These are phyloP conservation scores for Andrena hattorfiana DNA, from an alignment of 2,888 invertebrate genomes.

Conservation along the genomic window DNA sequence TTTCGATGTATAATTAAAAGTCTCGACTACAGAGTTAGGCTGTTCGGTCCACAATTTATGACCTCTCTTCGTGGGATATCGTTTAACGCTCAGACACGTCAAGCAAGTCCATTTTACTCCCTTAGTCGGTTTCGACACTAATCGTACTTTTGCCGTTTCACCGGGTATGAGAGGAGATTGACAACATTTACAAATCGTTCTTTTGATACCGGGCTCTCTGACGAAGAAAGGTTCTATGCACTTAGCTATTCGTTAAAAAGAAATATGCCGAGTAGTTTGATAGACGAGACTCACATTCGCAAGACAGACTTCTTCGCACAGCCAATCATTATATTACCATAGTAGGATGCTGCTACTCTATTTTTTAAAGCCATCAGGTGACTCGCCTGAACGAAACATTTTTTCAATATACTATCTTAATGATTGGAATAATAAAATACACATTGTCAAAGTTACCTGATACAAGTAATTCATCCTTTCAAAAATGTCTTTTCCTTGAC, in stretches of 20 bases:
- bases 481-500: conserved; percentile 89
- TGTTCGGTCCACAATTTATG: conserved; percentile 87
- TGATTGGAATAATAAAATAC: neutral
- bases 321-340: conserved; percentile 86
- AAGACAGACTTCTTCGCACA: conserved; percentile 88
- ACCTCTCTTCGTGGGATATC: conserved; percentile 82
- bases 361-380: conserved; percentile 85
- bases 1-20: conserved; percentile 83
- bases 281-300: conserved; percentile 85
- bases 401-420: neutral
- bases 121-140: conserved; percentile 85
- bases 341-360: conserved; percentile 86
- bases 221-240: conserved; percentile 2
- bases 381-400: conserved; percentile 84
- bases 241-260: neutral
- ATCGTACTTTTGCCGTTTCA: conserved; percentile 86
- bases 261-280: neutral
- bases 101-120: conserved; percentile 86
- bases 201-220: conserved; percentile 88
- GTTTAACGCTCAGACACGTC: conserved; percentile 83
- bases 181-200: conserved; percentile 88
- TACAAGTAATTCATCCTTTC: conserved; percentile 90
- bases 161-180: conserved; percentile 86
- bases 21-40: conserved; percentile 86
- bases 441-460: conserved; percentile 85